phyloP scores from a whole-genome alignment of 2,888 invertebrate genomes.

The Geophilus truncorum region DNA sequence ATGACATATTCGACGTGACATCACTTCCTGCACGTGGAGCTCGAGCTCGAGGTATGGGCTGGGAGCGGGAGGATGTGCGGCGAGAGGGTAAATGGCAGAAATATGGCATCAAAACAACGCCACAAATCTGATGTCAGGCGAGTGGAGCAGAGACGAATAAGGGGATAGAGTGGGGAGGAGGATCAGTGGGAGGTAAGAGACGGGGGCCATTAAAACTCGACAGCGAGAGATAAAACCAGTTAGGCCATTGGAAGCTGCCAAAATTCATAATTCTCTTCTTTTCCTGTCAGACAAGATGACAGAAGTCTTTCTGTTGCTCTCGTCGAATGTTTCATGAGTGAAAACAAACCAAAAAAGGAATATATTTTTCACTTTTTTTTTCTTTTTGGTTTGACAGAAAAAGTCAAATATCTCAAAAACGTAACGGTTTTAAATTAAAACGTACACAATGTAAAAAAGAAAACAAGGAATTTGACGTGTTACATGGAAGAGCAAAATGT shows the following conservation, averaged over 20 bases:
- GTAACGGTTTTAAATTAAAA: neutral
- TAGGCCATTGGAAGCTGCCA: conserved; percentile 27
- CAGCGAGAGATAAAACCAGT: conserved; percentile 24
- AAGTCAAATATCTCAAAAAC: too few species aligned
- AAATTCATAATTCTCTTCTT: conserved; percentile 25
- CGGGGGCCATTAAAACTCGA: conserved; percentile 27
- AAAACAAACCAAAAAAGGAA: neutral
- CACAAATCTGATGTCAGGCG: conserved; percentile 27
- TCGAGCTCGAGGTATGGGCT: conserved; percentile 13
- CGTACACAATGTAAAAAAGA: neutral
- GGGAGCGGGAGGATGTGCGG: neutral
- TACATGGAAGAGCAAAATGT: too few species aligned
- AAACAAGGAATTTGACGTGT: neutral
- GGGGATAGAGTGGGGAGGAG: conserved; percentile 7
- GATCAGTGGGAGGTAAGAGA: conserved; percentile 27
- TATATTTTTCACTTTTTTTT: neutral
- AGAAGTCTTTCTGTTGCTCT: conserved; percentile 13
- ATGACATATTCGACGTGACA: conserved; percentile 22
- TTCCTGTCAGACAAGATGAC: conserved; percentile 17
- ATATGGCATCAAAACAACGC: conserved; percentile 27
- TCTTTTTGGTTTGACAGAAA: neutral
- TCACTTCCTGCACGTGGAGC: conserved; percentile 25
- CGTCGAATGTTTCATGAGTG: neutral
- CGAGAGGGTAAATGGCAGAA: conserved; percentile 22
- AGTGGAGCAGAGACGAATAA: conserved; percentile 17